Conservation (phyloP, 35 echinoderm and acorn worm species). For the Nesometra sesokonis region DNA sequence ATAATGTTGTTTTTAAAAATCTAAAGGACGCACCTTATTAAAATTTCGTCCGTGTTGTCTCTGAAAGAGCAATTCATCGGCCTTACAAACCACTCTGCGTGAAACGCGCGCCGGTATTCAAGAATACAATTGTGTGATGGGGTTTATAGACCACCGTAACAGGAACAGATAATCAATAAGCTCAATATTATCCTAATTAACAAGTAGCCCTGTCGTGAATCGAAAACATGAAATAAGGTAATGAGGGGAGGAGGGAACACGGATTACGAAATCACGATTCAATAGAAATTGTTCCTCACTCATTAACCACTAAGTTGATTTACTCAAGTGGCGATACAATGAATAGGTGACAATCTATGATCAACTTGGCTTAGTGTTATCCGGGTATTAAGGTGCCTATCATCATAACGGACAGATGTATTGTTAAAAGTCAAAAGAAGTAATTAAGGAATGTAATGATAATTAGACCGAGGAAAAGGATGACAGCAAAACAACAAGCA, state of each 20-base stretch:
- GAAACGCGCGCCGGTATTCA: too few species aligned
- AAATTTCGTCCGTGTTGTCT: too few species aligned
- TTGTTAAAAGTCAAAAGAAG: neutral
- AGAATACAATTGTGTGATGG: too few species aligned
- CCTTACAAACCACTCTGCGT: too few species aligned
- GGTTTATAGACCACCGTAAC: too few species aligned
- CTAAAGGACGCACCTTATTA: too few species aligned
- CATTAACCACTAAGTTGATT: neutral
- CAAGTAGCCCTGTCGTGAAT: too few species aligned
- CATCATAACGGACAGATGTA: neutral
- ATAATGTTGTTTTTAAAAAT: too few species aligned
- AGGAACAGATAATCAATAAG: too few species aligned
- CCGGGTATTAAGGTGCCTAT: neutral
- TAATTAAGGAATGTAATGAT: neutral
- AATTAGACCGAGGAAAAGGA: neutral
- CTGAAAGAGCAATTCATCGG: too few species aligned
- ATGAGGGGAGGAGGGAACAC: neutral
- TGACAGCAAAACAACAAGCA: neutral
- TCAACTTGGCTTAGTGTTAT: neutral
- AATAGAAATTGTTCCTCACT: neutral
- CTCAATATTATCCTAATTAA: too few species aligned
- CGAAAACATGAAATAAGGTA: too few species aligned
- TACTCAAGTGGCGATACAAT: neutral
- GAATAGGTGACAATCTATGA: neutral
- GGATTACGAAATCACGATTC: neutral